Evolutionary conservation across 2,113 vertebrate genomes (phyloP), one percentile per base, ranked within the genome.

Genomic region (Chiloscyllium plagiosum): DNA sequence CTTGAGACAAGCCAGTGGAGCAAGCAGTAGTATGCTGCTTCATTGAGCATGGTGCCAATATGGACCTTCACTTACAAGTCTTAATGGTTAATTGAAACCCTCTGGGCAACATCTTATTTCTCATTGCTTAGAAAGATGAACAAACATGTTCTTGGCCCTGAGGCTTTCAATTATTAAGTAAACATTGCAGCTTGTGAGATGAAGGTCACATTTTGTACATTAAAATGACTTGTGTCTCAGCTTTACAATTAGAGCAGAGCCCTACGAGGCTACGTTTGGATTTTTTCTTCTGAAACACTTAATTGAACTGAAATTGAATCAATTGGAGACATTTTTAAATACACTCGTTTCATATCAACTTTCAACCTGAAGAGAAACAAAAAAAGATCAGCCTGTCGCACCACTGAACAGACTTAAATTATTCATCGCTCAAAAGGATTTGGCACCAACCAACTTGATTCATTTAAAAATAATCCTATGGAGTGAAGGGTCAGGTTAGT

Each of bases 161-260:
- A 66, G 89, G 89, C 33, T 37, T 93, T 93, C 89, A 93, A 93
- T 93, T 93, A 93, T 93, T 93, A 93, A 93, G 61, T 37, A 68
- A 93, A 93, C 22, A n/a, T 68, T 93, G 61, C 33, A 7, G 33
- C 29, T 93, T 20, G 61, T 66, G 89, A 93, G 89, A 93, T 93
- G 56, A 93, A 93, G 89, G 89, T 93, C 89, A 65, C 61, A 42
- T 68, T 83, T 93, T 66, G 56, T 93, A 66, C 89, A 66, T 93
- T 93, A 93, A 93, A 93, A 93, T 68, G 65, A 66, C 61, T 90
- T 92, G 17, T 93, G 65, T 66, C 89, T 93, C 33, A 37, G 17
- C 29, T 5, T 93, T 93, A 93, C 17, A 93, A 93, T 93, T 93
- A 93, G 52, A 90, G 26, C 37, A 8, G 61, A 22, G 89, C 61